Conservation (phyloP, 2,888 invertebrate species). For the Kryphioiulus occultus region DNA sequence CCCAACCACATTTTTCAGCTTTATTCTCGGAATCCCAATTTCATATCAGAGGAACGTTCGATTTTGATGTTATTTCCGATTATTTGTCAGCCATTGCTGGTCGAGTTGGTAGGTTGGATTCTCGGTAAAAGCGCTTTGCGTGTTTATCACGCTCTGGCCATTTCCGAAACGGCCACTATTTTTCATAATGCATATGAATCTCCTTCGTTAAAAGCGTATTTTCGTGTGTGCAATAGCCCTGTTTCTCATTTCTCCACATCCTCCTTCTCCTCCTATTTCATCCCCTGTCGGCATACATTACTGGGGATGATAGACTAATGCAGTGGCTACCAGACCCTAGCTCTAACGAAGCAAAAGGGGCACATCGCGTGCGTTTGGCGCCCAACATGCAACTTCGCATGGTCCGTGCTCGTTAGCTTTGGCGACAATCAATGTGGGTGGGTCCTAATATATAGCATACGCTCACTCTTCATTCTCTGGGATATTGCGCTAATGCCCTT, state of each 20-base stretch:
- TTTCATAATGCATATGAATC: slow-evolving; percentile 39
- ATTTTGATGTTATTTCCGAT: background rate
- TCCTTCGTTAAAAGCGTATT: slow-evolving; percentile 25
- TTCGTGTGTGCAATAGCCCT: slow-evolving; percentile 4
- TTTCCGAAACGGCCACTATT: slow-evolving; percentile 22
- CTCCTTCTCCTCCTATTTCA: slow-evolving; percentile 40
- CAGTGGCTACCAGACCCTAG: background rate
- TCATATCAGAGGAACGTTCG: too few relatives aligned
- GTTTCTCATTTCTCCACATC: slow-evolving; percentile 28
- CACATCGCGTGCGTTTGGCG: background rate
- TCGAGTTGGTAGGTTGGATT: background rate
- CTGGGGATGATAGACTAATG: background rate
- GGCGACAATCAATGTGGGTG: slow-evolving; percentile 51
- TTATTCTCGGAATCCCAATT: too few relatives aligned
- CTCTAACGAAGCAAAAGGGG: slow-evolving; percentile 33
- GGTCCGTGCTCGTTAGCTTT: slow-evolving; percentile 49
- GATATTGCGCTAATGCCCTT: slow-evolving; percentile 41
- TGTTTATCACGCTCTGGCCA: slow-evolving; percentile 36
- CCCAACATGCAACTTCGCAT: slow-evolving; percentile 52
- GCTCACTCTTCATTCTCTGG: slow-evolving; percentile 26
- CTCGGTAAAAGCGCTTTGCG: slow-evolving; percentile 22
- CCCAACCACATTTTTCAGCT: too few relatives aligned
- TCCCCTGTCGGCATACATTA: slow-evolving; percentile 40
- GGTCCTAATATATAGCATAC: slow-evolving; percentile 41
- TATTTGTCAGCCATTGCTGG: background rate